Conservation (phyloP, 2,888 invertebrate genomes). For the Patella depressa region DNA sequence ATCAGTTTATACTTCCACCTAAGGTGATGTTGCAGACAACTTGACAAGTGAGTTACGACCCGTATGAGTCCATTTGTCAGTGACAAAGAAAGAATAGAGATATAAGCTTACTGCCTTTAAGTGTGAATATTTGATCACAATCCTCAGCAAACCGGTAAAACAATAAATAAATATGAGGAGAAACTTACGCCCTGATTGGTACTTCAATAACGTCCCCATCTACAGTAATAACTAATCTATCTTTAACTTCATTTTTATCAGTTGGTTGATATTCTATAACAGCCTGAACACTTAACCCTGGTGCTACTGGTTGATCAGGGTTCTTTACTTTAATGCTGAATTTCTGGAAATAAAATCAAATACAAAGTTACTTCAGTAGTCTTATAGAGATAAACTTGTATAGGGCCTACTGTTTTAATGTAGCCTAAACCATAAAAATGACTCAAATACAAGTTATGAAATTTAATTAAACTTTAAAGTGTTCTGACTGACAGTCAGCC, state of each 20-base stretch:
- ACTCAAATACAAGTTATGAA: neutral
- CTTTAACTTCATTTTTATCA: conserved; percentile 57
- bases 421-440: neutral
- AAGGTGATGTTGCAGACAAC: too few species aligned
- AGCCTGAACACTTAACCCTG: conserved; percentile 67
- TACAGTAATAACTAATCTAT: conserved; percentile 67
- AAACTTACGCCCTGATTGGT: conserved; percentile 61
- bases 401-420: too few species aligned
- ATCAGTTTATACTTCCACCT: too few species aligned
- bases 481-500: too few species aligned
- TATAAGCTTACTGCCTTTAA: too few species aligned
- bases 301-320: conserved; percentile 66
- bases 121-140: too few species aligned
- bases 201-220: conserved; percentile 69
- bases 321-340: conserved; percentile 68
- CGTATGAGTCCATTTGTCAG: too few species aligned
- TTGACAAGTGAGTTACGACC: too few species aligned
- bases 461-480: conserved; percentile 1
- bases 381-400: neutral
- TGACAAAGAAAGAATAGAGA: too few species aligned
- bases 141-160: too few species aligned
- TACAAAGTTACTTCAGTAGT: too few species aligned
- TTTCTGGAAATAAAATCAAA: conserved; percentile 49
- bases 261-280: conserved; percentile 62
- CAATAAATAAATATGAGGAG: too few species aligned